These are phyloP conservation scores for Porites evermanni DNA, from an alignment of 92 coral and sea anemone genomes.

Conservation along the genomic window DNA sequence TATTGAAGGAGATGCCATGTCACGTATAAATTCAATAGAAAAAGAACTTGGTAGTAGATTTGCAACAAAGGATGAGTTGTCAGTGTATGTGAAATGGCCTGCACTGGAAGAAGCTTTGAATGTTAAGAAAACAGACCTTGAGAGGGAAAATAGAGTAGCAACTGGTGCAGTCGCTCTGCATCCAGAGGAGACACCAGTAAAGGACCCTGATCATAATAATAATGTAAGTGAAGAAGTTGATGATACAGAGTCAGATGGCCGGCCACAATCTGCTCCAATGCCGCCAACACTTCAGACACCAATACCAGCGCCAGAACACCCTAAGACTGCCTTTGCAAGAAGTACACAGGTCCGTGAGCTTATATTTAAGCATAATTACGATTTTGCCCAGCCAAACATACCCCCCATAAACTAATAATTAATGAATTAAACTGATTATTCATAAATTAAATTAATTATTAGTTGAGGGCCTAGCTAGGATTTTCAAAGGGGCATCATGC, in stretches of 20 bases:
- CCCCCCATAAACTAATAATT: no score
- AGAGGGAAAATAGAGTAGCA: slow-evolving; percentile 33
- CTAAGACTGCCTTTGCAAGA: slow-evolving; percentile 83
- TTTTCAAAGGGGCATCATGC: no score
- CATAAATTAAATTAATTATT: no score
- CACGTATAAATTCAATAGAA: slow-evolving; percentile 9
- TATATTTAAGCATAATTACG: no score
- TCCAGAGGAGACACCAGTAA: no score
- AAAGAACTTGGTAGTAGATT: slow-evolving; percentile 39
- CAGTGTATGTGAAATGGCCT: slow-evolving; percentile 91
- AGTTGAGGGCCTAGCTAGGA: no score
- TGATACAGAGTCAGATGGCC: slow-evolving; percentile 46
- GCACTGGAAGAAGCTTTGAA: slow-evolving; percentile 95
- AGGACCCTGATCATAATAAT: no score
- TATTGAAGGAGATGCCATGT: not conserved
- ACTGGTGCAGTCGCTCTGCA: no score
- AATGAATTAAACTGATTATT: no score
- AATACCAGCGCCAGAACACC: slow-evolving; percentile 68
- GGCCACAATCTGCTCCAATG: slow-evolving; percentile 80
- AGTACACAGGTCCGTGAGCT: slow-evolving; percentile 70
- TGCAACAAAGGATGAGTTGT: slow-evolving; percentile 81
- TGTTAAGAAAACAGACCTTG: slow-evolving; percentile 69
- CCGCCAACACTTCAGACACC: slow-evolving; percentile 68
- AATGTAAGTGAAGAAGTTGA: no score
- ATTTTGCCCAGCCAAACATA: no score